Evolutionary conservation across 2,797 vertebrate genomes (phyloP).

Genomic region (Lepidocolaptes lacrymiger): DNA sequence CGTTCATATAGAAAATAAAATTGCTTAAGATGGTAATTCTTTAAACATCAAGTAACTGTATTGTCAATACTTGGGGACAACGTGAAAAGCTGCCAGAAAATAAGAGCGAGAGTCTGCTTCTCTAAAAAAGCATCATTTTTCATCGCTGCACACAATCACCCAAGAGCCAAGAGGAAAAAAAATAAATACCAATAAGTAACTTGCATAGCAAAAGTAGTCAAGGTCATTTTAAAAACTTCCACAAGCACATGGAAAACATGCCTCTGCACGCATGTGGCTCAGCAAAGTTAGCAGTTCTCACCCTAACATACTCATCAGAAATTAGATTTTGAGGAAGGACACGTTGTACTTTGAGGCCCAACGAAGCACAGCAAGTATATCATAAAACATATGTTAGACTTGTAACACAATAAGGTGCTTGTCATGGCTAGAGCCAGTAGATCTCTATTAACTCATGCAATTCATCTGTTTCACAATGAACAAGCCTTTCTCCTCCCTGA

Average conservation of each 20-base stretch:
- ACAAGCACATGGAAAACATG: background rate
- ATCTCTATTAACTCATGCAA: background rate
- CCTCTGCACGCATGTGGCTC: background rate
- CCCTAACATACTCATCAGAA: background rate
- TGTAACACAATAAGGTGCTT: background rate
- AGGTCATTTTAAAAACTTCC: background rate
- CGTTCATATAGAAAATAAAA: background rate
- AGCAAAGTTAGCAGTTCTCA: background rate
- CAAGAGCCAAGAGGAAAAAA: background rate
- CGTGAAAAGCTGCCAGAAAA: background rate
- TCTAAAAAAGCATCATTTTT: background rate
- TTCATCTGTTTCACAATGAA: background rate
- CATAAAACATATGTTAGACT: slow-evolving; percentile 1
- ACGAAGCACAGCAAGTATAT: background rate
- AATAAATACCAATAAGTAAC: background rate
- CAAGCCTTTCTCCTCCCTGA: background rate
- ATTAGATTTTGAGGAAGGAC: background rate
- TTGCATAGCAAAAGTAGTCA: background rate
- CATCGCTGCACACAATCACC: background rate
- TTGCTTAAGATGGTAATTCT: background rate
- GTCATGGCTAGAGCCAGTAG: background rate
- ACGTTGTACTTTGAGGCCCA: background rate
- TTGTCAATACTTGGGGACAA: background rate
- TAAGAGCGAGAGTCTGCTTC: background rate
- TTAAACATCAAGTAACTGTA: background rate